Base-by-base conservation (phyloP, 2,797 vertebrate genomes). In the Acanthurus leucopareius region DNA sequence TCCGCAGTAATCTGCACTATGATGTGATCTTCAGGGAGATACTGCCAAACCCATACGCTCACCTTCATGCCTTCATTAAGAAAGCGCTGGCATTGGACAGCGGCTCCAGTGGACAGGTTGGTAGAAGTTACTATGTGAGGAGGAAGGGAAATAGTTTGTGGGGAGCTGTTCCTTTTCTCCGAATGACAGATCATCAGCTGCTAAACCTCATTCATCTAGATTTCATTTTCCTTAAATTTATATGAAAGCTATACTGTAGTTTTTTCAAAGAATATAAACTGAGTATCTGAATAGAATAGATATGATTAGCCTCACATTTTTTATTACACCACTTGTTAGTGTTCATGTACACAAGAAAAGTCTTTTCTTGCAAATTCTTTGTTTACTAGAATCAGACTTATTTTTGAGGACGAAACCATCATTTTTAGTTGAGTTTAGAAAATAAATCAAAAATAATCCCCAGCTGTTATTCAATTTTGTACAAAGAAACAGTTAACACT, bases 21-120 rank as follows among this genome's bases (percentile, higher is more conserved):
- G 97, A 99, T 0, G 97, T 99, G 77, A 96, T 98, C 74, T 98
- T 97, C 90, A 96, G 97, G 69, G 97, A 99, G 32, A 91, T 97
- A 57, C 93, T 98, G 86, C 89, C 92, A 0, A 96, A 99, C 77
- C 94, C 96, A 0, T 97, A 95, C 0, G 75, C 75, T 49, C 96
- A 98, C 91, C 92, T 99, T 40, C 94, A 92, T 51, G 95, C 95
- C 56, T 99, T 99, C 82, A 96, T 97, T 79, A 94, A 94, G 66
- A 94, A 97, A 74, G 92, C 92, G 0, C 94, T 99, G 9, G 92
- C 77, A 6, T 92, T 97, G 9, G 94, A 92, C 52, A 93, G 92
- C 56, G 93, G 93, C 57, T 76, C 92, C 3, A 4, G 88, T 13
- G 76, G 81, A 80, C 94, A 96, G 97, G 98, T 99, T 83, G 83